Evolutionary conservation across 2,888 invertebrate species (phyloP).

Genomic region (Holacanthella duospinosa): DNA sequence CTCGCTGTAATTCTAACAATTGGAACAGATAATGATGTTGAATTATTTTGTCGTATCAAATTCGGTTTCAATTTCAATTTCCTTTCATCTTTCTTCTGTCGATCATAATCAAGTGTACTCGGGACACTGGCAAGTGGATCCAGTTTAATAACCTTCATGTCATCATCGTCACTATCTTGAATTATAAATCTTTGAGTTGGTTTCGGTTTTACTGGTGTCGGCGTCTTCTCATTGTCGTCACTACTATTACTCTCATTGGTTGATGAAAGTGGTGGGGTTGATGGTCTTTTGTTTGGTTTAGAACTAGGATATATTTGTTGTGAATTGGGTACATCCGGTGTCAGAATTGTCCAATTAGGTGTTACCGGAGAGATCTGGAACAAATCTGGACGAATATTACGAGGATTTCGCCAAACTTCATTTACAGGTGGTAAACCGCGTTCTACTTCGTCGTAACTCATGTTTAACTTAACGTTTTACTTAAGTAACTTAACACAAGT

Average conservation of each 20-base stretch:
- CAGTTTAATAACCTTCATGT: neutral
- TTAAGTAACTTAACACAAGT: too few relatives aligned
- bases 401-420: neutral
- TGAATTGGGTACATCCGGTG: neutral
- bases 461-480: too few relatives aligned
- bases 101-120: neutral
- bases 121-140: neutral
- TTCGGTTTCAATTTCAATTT: neutral
- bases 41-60: neutral
- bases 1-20: neutral
- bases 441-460: slow-evolving; percentile 9
- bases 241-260: slow-evolving; percentile 3
- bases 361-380: neutral
- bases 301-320: neutral
- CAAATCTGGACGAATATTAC: too few relatives aligned
- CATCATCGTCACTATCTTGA: neutral
- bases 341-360: neutral
- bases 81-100: neutral
- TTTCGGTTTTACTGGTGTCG: neutral
- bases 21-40: neutral
- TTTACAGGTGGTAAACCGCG: slow-evolving; percentile 7
- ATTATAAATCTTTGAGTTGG: neutral
- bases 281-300: neutral
- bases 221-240: neutral
- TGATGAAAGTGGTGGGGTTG: neutral